Percentiles rank a stretch among this genome's conserved stretches.
These are phyloP conservation scores for Brachionus sp. DNA, from an alignment of 1,140 invertebrate genomes.

Conservation along the genomic window DNA sequence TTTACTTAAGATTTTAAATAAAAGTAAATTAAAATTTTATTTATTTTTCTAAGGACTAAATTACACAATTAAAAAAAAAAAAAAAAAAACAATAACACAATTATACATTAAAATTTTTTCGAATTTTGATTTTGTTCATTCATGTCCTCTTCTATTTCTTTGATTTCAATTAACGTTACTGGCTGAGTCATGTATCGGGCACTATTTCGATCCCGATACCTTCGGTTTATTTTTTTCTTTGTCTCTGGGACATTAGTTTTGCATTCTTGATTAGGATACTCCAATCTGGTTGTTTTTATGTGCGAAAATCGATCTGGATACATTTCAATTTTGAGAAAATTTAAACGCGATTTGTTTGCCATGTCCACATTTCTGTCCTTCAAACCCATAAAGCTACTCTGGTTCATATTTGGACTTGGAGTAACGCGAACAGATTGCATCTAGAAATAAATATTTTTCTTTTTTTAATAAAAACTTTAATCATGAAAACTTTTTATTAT, in stretches of 20 bases:
- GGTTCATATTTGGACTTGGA: not conserved
- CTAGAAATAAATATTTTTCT: not conserved
- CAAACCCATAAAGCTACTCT: not conserved
- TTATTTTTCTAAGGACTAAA: not conserved
- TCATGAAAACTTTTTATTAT: too few species aligned
- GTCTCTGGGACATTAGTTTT: not conserved
- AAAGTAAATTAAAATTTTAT: not conserved
- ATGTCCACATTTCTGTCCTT: not conserved
- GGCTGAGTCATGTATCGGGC: constrained; percentile 32
- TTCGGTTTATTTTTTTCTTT: constrained; percentile 20
- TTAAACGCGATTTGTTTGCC: not conserved
- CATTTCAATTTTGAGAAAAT: constrained; percentile 16
- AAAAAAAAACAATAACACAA: not conserved
- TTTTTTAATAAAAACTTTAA: too few species aligned
- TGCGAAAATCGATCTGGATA: constrained; percentile 30
- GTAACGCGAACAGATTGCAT: constrained; percentile 18
- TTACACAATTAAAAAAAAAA: not conserved
- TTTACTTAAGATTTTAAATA: not conserved
- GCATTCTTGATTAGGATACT: not conserved
- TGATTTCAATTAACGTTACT: constrained; percentile 6
- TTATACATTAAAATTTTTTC: not conserved
- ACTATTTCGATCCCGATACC: constrained; percentile 15
- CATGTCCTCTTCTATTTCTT: constrained; percentile 27
- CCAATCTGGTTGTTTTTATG: constrained; percentile 9
- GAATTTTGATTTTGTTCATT: constrained; percentile 16